Evolutionary conservation across 2,797 vertebrate genomes (phyloP), one percentile per base, ranked within the genome.

Genomic region (Falco columbarius): DNA sequence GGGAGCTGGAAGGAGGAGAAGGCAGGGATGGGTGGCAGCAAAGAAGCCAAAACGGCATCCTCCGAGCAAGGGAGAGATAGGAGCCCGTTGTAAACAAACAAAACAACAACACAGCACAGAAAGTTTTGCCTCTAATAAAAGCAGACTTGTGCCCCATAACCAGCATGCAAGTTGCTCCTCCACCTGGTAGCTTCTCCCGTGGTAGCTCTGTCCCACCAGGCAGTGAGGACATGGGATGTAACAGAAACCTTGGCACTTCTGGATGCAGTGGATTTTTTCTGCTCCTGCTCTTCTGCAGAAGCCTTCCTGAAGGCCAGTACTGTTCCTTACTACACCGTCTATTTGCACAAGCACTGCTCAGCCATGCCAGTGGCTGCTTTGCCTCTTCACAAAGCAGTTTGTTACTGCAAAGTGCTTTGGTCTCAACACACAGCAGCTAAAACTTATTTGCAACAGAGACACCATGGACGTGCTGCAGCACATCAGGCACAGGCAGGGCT

Each of bases 401-500:
- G 30, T 49, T 26, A 22, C 32, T 34, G 40, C 46, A 7, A 29
- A 74, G 52, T 1, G 23, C 61, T 38, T 58, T 8, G 23, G 19
- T 49, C 52, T 62, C 4, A 0, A 22, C 14, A 14, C 36, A 6
- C 44, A 13, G 49, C 2, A 2, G 42, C 65, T 36, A 6, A 71
- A 46, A 14, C 36, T 14, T n/a, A 15, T 42, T 20, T 29, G 40
- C 49, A 32, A 9, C 7, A 29, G 34, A 49, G 29, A 17, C 34
- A 58, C 23, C 51, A 3, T 0, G 2, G 32, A 21, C 6, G 0
- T 16, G 46, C 26, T 34, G 23, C 0, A 2, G 30, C 5, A 2
- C 30, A 34, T 13, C 40, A 51, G 65, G 47, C 15, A 14, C 56
- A 67, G 54, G 40, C 40, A 88, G 71, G 27, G 56, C 38, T 75